A percentile compares a stretch with the other conserved stretches of the same genome.
Evolutionary conservation across 2,888 invertebrate species (phyloP).

Genomic region (Hyppa rectilinea): DNA sequence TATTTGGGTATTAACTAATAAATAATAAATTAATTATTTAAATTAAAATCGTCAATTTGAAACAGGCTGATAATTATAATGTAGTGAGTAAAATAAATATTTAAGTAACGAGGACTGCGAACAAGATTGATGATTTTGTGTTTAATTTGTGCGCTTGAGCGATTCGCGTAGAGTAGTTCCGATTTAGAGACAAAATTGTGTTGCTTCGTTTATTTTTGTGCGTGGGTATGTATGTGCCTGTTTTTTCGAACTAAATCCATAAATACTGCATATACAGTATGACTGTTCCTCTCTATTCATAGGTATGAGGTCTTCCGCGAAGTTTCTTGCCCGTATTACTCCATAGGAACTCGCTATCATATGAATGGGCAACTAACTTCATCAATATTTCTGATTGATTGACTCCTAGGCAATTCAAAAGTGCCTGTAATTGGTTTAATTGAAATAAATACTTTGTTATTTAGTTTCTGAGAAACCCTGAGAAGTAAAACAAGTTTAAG

Average conservation of each 20-base stretch:
- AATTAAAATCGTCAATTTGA: constrained; percentile 6
- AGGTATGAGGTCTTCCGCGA: too few species aligned
- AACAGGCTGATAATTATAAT: neutral
- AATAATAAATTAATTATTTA: constrained; percentile 36
- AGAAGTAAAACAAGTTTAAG: neutral
- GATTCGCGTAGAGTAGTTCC: constrained; percentile 44
- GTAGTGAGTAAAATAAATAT: constrained; percentile 10
- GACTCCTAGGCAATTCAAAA: too few species aligned
- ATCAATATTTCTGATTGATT: too few species aligned
- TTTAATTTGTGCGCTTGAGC: constrained; percentile 36
- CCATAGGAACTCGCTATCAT: too few species aligned
- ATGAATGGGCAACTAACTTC: too few species aligned
- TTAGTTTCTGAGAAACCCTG: neutral
- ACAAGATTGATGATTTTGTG: constrained; percentile 34
- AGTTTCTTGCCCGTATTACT: too few species aligned
- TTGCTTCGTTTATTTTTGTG: neutral
- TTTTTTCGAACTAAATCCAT: too few species aligned
- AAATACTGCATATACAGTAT: too few species aligned
- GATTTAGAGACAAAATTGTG: constrained; percentile 11
- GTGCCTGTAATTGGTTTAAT: too few species aligned
- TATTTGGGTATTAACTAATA: constrained; percentile 46
- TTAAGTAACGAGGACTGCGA: constrained; percentile 28
- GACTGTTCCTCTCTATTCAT: too few species aligned
- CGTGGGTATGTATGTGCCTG: neutral
- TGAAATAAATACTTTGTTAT: too few species aligned